Evolutionary conservation across 2,113 vertebrate species (phyloP).

Genomic region (Boleophthalmus pectinirostris): DNA sequence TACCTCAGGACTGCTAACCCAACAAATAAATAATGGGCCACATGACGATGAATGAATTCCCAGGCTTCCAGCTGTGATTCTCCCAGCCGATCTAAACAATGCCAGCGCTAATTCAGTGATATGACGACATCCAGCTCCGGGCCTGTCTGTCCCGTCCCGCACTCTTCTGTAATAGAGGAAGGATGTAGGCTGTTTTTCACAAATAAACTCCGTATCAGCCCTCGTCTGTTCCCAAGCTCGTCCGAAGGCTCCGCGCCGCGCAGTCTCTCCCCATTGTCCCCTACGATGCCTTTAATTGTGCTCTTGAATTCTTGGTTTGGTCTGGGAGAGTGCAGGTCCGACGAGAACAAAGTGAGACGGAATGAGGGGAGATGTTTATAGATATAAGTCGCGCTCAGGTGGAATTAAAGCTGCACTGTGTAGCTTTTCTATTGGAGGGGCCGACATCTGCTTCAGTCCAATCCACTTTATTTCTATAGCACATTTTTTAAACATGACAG

Average conservation of each 20-base stretch:
- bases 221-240: conserved; percentile 72
- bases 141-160: conserved; percentile 69
- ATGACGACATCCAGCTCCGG: conserved; percentile 59
- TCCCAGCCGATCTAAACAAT: conserved; percentile 59
- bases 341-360: conserved; percentile 67
- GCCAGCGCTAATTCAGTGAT: conserved; percentile 63
- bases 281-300: conserved; percentile 43
- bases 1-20: background rate
- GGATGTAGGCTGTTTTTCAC: conserved; percentile 81
- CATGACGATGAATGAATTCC: background rate
- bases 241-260: conserved; percentile 65
- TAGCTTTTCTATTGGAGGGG: no score
- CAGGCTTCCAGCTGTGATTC: conserved; percentile 47
- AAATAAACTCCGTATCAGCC: conserved; percentile 69
- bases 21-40: background rate
- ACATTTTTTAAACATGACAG: no score
- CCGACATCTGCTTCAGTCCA: no score
- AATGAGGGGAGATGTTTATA: conserved; percentile 27
- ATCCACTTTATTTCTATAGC: no score
- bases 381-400: background rate
- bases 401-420: no score
- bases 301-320: conserved; percentile 72
- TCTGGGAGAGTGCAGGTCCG: conserved; percentile 31
- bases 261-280: conserved; percentile 76
- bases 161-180: conserved; percentile 75